Evolutionary conservation across 2,797 vertebrate species (phyloP).

Genomic region (Otolemur crassicaudatus): DNA sequence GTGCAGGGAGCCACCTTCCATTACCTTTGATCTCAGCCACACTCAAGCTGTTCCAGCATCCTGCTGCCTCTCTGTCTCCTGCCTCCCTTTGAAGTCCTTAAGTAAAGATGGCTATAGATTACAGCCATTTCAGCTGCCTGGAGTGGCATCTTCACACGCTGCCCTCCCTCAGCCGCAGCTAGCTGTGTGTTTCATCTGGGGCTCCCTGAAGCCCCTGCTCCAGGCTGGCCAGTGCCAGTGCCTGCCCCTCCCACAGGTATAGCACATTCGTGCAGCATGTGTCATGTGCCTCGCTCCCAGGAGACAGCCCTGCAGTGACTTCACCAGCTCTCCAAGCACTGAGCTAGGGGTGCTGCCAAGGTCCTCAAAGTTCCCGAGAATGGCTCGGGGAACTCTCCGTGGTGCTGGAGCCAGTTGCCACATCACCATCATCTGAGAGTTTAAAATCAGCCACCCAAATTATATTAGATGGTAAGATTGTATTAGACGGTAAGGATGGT

Average conservation of each 20-base stretch:
- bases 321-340: background rate
- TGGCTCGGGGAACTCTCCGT: background rate
- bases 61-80: background rate
- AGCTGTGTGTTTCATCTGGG: background rate
- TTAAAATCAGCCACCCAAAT: background rate
- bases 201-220: background rate
- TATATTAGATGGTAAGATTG: background rate
- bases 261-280: background rate
- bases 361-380: background rate
- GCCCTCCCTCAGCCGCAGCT: background rate
- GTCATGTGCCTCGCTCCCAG: background rate
- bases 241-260: background rate
- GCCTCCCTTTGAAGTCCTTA: slow-evolving; percentile 79
- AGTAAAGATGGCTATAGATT: slow-evolving; percentile 69
- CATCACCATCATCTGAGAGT: background rate
- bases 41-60: slow-evolving; percentile 65
- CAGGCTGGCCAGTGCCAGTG: background rate
- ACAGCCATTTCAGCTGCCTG: slow-evolving; percentile 52
- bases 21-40: slow-evolving; percentile 82
- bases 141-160: background rate
- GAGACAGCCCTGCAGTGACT: background rate
- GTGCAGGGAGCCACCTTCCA: background rate
- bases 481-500: no score
- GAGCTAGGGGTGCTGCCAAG: background rate
- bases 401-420: background rate